These are phyloP conservation scores for Halichoerus grypus DNA, from an alignment of 2,113 vertebrate genomes.

Conservation along the genomic window DNA sequence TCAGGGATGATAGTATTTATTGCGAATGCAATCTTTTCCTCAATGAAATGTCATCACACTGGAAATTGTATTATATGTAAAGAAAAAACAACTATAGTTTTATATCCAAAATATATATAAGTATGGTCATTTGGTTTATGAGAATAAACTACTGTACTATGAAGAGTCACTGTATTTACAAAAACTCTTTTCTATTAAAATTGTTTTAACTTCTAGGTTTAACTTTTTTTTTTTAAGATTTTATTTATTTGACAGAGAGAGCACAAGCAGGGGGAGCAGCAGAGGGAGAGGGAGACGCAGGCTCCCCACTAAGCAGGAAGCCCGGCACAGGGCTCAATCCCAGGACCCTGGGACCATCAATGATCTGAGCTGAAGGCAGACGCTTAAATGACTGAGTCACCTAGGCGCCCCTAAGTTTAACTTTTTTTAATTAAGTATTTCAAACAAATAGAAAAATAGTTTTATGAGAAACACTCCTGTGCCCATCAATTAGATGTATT, in stretches of 20 bases:
- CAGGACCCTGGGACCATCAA: neutral
- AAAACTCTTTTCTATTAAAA: conserved; percentile 71
- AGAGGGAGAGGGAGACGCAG: neutral
- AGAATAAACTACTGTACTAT: conserved; percentile 45
- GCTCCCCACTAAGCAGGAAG: neutral
- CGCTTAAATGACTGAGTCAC: neutral
- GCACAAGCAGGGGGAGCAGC: neutral
- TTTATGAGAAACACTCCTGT: neutral
- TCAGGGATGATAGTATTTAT: conserved; percentile 55
- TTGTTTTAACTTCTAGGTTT: neutral
- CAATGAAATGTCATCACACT: conserved; percentile 63
- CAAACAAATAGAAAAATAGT: neutral
- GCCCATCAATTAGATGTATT: neutral
- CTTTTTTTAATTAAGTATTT: conserved; percentile 1
- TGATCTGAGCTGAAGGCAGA: too few species aligned
- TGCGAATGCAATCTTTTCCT: conserved; percentile 30
- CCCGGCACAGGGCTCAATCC: neutral
- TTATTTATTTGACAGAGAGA: neutral
- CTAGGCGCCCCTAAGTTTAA: neutral
- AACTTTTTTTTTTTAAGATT: neutral
- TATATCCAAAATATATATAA: conserved; percentile 52
- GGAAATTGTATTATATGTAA: conserved; percentile 42
- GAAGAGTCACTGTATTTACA: conserved; percentile 60
- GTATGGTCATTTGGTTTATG: conserved; percentile 49
- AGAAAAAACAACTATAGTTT: conserved; percentile 65